A percentile compares a stretch with the other conserved stretches of the same genome.
Evolutionary conservation across 2,888 invertebrate species (phyloP).

Genomic region (Colletes collaris): DNA sequence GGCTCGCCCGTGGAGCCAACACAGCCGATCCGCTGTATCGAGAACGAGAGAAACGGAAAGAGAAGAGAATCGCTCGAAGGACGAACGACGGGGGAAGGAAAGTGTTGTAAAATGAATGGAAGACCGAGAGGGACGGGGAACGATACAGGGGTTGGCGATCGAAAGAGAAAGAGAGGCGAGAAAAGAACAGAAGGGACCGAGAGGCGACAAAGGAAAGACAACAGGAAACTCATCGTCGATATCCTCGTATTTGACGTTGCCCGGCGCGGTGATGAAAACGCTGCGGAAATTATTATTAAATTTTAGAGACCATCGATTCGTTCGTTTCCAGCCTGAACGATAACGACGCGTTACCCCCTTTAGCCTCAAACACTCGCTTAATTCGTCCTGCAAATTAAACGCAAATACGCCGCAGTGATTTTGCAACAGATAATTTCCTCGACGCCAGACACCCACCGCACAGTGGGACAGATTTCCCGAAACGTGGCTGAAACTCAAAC

Average conservation of each 20-base stretch:
- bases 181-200: background rate
- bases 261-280: background rate
- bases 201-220: background rate
- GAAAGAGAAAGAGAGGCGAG: background rate
- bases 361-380: constrained; percentile 69
- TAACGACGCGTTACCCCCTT: constrained; percentile 47
- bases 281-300: constrained; percentile 67
- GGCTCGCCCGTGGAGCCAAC: constrained; percentile 18
- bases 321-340: constrained; percentile 39
- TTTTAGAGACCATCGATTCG: constrained; percentile 56
- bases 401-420: constrained; percentile 71
- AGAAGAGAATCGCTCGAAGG: background rate
- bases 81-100: background rate
- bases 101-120: constrained; percentile 10
- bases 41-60: background rate
- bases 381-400: constrained; percentile 74
- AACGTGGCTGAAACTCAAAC: background rate
- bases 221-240: constrained; percentile 39
- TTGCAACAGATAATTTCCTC: constrained; percentile 65
- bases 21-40: constrained; percentile 14
- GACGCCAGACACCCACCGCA: background rate
- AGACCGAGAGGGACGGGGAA: background rate
- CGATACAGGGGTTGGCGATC: too few relatives aligned
- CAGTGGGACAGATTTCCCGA: too few relatives aligned
- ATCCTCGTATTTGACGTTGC: constrained; percentile 46